phyloP scores from a whole-genome alignment of 2,113 vertebrate genomes.

The Capricornis sumatraensis region DNA sequence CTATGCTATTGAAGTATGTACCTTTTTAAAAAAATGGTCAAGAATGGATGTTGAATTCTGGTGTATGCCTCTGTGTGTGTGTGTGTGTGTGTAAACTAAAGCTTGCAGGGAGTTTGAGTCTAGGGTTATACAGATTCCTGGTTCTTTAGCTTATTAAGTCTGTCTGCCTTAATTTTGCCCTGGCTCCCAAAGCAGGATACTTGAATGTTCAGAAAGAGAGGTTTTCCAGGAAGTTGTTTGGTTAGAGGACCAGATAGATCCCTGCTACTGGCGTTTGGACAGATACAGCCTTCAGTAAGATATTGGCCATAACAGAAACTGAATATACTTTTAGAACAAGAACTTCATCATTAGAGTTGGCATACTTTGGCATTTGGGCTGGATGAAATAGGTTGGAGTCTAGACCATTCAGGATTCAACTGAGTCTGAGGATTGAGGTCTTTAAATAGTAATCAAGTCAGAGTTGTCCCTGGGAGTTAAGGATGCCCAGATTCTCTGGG shows the following conservation, averaged over 20 bases:
- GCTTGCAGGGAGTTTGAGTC: not conserved
- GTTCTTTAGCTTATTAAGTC: not conserved
- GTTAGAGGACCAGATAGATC: not conserved
- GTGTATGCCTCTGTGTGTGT: not conserved
- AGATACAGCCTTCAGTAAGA: not conserved
- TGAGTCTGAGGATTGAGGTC: not conserved
- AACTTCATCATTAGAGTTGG: not conserved
- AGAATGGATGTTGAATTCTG: not conserved
- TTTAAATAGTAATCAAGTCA: conserved; percentile 26
- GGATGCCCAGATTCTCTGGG: not conserved
- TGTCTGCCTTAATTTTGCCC: conserved; percentile 5
- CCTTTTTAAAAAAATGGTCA: not conserved
- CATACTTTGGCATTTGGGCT: not conserved
- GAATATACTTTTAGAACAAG: not conserved
- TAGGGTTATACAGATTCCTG: not conserved
- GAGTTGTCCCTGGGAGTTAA: not conserved
- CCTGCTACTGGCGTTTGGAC: not conserved
- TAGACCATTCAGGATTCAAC: not conserved
- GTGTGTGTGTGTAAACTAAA: not conserved
- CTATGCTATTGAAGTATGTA: not conserved
- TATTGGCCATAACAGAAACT: not conserved
- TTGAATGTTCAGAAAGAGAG: not conserved
- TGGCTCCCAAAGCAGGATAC: not conserved
- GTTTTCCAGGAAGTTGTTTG: not conserved
- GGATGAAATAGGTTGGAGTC: not conserved